phyloP scores from a whole-genome alignment of 2,888 invertebrate species.

The Scaptomyza tumidula region DNA sequence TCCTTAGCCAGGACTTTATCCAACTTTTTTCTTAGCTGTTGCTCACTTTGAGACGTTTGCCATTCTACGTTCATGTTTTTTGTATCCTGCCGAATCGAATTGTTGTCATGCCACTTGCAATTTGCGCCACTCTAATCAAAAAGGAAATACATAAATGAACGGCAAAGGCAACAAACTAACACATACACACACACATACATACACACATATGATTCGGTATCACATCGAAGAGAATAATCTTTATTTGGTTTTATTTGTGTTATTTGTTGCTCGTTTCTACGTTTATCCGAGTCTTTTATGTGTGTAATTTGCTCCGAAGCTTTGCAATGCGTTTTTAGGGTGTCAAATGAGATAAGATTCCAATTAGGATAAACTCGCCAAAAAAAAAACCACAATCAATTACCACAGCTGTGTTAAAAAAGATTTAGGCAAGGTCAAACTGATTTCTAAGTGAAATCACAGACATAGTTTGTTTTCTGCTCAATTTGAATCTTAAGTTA shows the following conservation, averaged over 20 bases:
- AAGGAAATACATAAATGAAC: slow-evolving; percentile 56
- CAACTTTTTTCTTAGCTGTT: slow-evolving; percentile 47
- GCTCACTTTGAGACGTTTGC: slow-evolving; percentile 83
- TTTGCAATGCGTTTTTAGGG: slow-evolving; percentile 44
- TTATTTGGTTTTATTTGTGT: slow-evolving; percentile 58
- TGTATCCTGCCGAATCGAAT: slow-evolving; percentile 81
- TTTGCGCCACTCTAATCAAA: slow-evolving; percentile 82
- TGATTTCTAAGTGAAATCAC: slow-evolving; percentile 1
- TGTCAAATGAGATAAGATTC: slow-evolving; percentile 43
- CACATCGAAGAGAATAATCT: slow-evolving; percentile 62
- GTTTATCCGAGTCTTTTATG: slow-evolving; percentile 21
- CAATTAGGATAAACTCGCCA: slow-evolving; percentile 46
- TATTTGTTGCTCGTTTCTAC: slow-evolving; percentile 40
- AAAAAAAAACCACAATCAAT: slow-evolving; percentile 43
- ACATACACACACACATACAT: neutral
- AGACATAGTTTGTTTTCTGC: neutral
- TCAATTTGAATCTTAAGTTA: no score
- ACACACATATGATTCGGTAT: slow-evolving; percentile 8
- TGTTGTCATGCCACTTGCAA: slow-evolving; percentile 84
- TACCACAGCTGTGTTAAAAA: slow-evolving; percentile 8
- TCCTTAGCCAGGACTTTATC: slow-evolving; percentile 28
- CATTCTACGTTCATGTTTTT: slow-evolving; percentile 76
- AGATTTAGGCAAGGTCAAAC: neutral
- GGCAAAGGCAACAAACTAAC: neutral
- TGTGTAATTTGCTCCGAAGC: slow-evolving; percentile 48